phyloP scores from a whole-genome alignment of 2,888 invertebrate species.

The Idaea dimidiata region DNA sequence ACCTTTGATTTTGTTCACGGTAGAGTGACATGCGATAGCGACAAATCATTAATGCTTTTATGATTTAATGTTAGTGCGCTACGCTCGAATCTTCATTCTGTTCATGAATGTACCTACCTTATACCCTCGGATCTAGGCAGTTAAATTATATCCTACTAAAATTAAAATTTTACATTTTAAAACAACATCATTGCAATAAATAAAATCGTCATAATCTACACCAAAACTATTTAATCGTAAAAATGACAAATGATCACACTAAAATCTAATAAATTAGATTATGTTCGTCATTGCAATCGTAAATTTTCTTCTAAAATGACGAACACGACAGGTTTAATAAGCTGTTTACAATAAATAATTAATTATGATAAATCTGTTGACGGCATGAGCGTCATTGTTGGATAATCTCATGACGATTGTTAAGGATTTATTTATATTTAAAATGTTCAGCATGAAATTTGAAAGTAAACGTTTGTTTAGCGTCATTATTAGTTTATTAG shows the following conservation, averaged over 20 bases:
- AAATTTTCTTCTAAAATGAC: conserved; percentile 8
- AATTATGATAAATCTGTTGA: conserved; percentile 1
- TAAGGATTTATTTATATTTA: not conserved
- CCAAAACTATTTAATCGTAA: not conserved
- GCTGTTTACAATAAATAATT: not conserved
- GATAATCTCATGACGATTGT: not conserved
- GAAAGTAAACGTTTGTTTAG: not conserved
- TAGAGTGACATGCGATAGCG: not conserved
- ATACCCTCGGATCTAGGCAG: no score
- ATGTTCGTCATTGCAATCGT: conserved; percentile 7
- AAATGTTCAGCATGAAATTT: not conserved
- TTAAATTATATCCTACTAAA: no score
- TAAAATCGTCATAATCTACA: not conserved
- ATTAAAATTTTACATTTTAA: no score
- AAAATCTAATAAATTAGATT: not conserved
- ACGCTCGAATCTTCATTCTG: no score
- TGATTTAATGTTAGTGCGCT: no score
- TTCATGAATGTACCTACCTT: no score
- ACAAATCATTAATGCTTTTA: not conserved
- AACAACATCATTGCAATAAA: no score
- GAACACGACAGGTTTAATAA: conserved; percentile 16
- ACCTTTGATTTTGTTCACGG: not conserved
- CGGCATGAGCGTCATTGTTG: not conserved
- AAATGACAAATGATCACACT: not conserved
- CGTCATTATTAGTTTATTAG: not conserved